These are phyloP conservation scores for Drosophila trapezifrons DNA, from an alignment of 1,140 invertebrate species.

Conservation along the genomic window DNA sequence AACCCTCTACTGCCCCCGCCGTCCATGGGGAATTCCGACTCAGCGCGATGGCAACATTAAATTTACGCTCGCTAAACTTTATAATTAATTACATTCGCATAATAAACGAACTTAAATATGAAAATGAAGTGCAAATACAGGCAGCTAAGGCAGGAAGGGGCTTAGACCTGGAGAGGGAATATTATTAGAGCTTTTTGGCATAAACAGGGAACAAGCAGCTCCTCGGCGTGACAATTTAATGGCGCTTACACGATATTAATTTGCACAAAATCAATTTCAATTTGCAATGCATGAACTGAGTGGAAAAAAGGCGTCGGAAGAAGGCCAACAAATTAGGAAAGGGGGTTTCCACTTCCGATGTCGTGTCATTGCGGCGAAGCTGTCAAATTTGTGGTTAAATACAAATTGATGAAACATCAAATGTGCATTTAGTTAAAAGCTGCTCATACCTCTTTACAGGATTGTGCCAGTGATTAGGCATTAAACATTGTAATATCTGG, in stretches of 20 bases:
- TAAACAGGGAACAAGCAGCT: slow-evolving; percentile 8
- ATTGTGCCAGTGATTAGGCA: background rate
- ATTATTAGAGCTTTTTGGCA: slow-evolving; percentile 16
- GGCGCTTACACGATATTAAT: slow-evolving; percentile 65
- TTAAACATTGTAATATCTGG: background rate
- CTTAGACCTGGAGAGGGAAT: background rate
- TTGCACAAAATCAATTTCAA: slow-evolving; percentile 76
- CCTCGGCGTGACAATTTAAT: slow-evolving; percentile 46
- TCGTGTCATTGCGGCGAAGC: slow-evolving; percentile 50
- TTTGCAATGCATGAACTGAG: slow-evolving; percentile 39
- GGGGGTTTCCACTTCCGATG: slow-evolving; percentile 41
- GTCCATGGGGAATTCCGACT: slow-evolving; percentile 1
- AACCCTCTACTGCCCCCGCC: slow-evolving; percentile 4
- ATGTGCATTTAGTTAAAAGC: slow-evolving; percentile 29
- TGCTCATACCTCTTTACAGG: background rate
- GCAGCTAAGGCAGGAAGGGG: background rate
- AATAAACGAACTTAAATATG: slow-evolving; percentile 81
- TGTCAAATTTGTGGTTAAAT: slow-evolving; percentile 51
- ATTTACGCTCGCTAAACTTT: slow-evolving; percentile 68
- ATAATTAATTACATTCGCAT: slow-evolving; percentile 80
- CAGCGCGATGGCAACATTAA: slow-evolving; percentile 53
- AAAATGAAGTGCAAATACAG: slow-evolving; percentile 74
- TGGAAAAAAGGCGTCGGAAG: slow-evolving; percentile 21
- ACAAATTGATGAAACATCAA: slow-evolving; percentile 50
- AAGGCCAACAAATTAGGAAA: slow-evolving; percentile 15